Percentiles rank a stretch among this genome's conserved stretches.
Evolutionary conservation across 2,888 invertebrate genomes (phyloP).

Genomic region (Holacanthella duospinosa): DNA sequence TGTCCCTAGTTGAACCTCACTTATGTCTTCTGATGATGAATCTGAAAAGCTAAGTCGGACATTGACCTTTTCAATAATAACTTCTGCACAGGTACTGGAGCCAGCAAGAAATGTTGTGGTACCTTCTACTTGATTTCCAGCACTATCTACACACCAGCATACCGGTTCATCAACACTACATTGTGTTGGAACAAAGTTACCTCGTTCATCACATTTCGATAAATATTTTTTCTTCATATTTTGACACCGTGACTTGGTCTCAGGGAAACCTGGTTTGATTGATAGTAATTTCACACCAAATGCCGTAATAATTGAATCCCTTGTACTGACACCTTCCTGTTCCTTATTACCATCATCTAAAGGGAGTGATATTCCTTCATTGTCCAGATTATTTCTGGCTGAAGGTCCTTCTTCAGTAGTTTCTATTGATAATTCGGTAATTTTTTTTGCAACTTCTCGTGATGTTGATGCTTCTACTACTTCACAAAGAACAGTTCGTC

Average conservation of each 20-base stretch:
- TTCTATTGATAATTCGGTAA: not conserved
- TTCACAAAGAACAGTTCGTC: not conserved
- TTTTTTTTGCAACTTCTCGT: not conserved
- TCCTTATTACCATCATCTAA: not conserved
- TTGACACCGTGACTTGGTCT: not conserved
- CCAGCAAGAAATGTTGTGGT: constrained; percentile 48
- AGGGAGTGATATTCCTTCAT: not conserved
- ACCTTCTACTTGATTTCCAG: constrained; percentile 54
- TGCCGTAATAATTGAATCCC: too few relatives aligned
- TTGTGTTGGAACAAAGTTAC: constrained; percentile 58
- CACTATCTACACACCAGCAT: constrained; percentile 85
- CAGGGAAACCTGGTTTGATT: not conserved
- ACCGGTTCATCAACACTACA: constrained; percentile 42
- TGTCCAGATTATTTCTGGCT: not conserved
- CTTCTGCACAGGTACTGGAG: constrained; percentile 51
- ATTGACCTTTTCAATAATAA: constrained; percentile 63
- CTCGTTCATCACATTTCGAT: constrained; percentile 16
- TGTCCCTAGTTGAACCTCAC: constrained; percentile 29
- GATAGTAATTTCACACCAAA: not conserved
- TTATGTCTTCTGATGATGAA: constrained; percentile 18
- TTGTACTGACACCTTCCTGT: not conserved
- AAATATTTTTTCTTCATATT: not conserved
- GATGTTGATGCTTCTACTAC: not conserved
- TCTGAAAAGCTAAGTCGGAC: constrained; percentile 57
- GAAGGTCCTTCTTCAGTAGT: not conserved